Base-by-base conservation (phyloP, 2,113 vertebrate species). In the Oreocharis arfaki region DNA sequence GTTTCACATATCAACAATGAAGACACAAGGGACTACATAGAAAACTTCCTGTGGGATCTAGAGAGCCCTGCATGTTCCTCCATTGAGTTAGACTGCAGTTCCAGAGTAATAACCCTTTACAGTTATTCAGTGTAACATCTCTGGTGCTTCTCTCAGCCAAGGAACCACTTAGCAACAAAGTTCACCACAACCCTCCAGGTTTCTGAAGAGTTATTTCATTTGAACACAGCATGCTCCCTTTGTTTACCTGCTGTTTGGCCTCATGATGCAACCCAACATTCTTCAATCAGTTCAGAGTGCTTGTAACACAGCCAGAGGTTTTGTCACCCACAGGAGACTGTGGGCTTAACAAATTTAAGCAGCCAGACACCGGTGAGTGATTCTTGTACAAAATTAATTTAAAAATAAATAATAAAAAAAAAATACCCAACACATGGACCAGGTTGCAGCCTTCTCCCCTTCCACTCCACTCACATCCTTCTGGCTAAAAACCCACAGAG, bases 191-290 rank as follows among this genome's bases (percentile, higher is more conserved):
- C 42, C 35, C 56, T 70, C 33, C 10, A 50, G 16, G 22, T 93
- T 95, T 90, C 60, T 0, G 13, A 88, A 63, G 35, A 82, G 27
- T 63, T 70, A n/a, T 33, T 95, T 68, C 49, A 92, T 77, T 37
- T 67, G 68, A 89, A 70, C 16, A 2, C 23, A 46, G 47, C 65
- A 57, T 23, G 24, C 10, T 86, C 49, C 19, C 3, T 91, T 79
- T 96, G 71, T 95, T 95, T 94, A 93, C 68, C 81, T 95, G 69
- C 57, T 76, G 39, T 46, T 96, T 83, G 44, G 59, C 41, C 75
- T 89, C 84, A 67, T 52, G 56, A 77, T 65, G 63, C 75, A 96
- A 86, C 77, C 32, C 1, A 0, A 61, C 44, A 52, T 84, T 91
- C 78, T 77, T 76, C 53, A 74, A 11, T 69, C 44, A 16, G 37